phyloP scores from a whole-genome alignment of 2,888 invertebrate genomes.

The Agrypnus murinus region DNA sequence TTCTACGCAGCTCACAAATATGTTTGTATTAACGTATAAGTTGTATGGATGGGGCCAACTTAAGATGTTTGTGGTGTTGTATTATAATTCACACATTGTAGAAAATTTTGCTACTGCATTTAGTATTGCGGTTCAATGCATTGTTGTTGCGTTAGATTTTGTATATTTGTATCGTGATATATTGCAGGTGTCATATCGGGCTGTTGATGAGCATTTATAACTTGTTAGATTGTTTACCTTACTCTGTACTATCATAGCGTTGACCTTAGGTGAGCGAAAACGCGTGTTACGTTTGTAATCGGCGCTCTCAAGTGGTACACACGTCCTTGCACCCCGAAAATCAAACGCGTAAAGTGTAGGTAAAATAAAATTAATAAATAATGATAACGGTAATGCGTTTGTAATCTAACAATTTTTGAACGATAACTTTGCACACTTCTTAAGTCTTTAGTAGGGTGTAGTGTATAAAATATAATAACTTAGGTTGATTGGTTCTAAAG shows the following conservation, averaged over 20 bases:
- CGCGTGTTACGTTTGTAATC: neutral
- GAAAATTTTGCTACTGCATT: neutral
- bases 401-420: too few species aligned
- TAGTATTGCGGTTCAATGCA: too few species aligned
- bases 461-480: too few species aligned
- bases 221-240: constrained; percentile 2
- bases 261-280: neutral
- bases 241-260: constrained; percentile 1
- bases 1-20: neutral
- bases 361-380: too few species aligned
- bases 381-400: too few species aligned
- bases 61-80: neutral
- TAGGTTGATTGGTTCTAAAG: too few species aligned
- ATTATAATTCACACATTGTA: neutral
- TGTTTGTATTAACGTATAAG: neutral
- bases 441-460: too few species aligned
- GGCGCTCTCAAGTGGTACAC: neutral
- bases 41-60: neutral
- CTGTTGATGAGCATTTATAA: neutral
- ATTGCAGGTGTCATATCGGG: neutral
- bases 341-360: too few species aligned
- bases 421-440: too few species aligned
- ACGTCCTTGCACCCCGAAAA: neutral
- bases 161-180: neutral
- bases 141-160: too few species aligned